Conservation (phyloP, 2,888 invertebrate species). For the Endomychus coccineus region DNA sequence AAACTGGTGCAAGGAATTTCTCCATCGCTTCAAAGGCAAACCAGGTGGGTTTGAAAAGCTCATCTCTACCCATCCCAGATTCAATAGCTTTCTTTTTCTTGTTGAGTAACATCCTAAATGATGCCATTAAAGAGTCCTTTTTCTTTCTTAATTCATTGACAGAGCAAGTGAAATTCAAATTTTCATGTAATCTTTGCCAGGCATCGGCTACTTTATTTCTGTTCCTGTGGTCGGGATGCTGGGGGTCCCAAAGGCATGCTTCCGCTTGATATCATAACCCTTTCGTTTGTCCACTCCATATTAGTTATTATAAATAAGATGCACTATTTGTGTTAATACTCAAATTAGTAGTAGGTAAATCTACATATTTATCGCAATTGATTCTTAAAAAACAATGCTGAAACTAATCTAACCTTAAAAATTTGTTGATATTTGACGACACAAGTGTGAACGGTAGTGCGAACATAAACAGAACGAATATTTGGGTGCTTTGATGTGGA, state of each 20-base stretch:
- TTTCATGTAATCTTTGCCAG: slow-evolving; percentile 8
- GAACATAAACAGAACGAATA: too few relatives aligned
- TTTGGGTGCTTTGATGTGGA: too few relatives aligned
- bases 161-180: neutral
- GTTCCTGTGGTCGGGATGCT: slow-evolving; percentile 1
- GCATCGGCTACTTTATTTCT: slow-evolving; percentile 5
- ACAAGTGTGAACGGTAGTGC: too few relatives aligned
- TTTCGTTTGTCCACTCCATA: too few relatives aligned
- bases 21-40: slow-evolving; percentile 21
- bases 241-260: slow-evolving; percentile 5
- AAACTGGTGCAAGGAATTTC: slow-evolving; percentile 14
- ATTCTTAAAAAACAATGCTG: too few relatives aligned
- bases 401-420: too few relatives aligned
- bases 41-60: slow-evolving; percentile 21
- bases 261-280: too few relatives aligned
- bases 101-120: slow-evolving; percentile 14
- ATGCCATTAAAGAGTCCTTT: slow-evolving; percentile 20
- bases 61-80: slow-evolving; percentile 16
- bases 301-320: too few relatives aligned
- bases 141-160: slow-evolving; percentile 17
- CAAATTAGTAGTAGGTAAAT: too few relatives aligned
- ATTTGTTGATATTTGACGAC: too few relatives aligned
- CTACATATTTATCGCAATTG: too few relatives aligned
- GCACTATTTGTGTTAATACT: too few relatives aligned
- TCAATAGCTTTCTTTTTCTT: slow-evolving; percentile 17